These are phyloP conservation scores for Meloe dianella DNA, from an alignment of 2,888 invertebrate species.

Conservation along the genomic window DNA sequence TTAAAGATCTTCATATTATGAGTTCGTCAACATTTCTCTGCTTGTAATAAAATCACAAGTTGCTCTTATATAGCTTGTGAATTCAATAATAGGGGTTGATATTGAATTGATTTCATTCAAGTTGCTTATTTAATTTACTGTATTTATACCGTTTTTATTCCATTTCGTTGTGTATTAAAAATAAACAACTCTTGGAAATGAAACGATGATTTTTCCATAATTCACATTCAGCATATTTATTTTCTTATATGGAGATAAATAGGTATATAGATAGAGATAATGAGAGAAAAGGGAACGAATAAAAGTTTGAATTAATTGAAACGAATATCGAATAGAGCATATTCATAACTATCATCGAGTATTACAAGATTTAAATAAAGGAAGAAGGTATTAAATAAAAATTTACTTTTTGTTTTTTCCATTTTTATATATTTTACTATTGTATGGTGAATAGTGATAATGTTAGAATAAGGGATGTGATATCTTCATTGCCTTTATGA, in stretches of 20 bases:
- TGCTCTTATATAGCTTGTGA: neutral
- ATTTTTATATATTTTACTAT: neutral
- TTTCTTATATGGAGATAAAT: neutral
- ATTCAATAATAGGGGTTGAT: neutral
- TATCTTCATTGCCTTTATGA: conserved; percentile 33
- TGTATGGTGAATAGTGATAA: neutral
- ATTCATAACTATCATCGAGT: neutral
- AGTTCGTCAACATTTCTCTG: neutral
- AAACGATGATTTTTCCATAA: neutral
- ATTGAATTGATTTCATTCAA: conserved; percentile 4
- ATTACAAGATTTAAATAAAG: neutral
- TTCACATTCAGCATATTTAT: neutral
- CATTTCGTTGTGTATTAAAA: conserved; percentile 2
- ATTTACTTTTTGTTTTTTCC: conserved; percentile 11
- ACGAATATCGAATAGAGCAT: neutral
- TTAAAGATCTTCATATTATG: neutral
- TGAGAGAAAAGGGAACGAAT: neutral
- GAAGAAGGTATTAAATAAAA: neutral
- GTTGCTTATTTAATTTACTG: conserved; percentile 2
- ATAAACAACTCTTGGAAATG: neutral
- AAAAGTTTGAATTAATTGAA: conserved; percentile 1
- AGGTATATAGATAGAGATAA: neutral
- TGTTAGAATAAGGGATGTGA: neutral
- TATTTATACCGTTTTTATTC: conserved; percentile 11
- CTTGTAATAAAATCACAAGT: neutral